These are phyloP conservation scores for Labeo calbasu DNA, from an alignment of 2,797 vertebrate genomes.

Conservation along the genomic window DNA sequence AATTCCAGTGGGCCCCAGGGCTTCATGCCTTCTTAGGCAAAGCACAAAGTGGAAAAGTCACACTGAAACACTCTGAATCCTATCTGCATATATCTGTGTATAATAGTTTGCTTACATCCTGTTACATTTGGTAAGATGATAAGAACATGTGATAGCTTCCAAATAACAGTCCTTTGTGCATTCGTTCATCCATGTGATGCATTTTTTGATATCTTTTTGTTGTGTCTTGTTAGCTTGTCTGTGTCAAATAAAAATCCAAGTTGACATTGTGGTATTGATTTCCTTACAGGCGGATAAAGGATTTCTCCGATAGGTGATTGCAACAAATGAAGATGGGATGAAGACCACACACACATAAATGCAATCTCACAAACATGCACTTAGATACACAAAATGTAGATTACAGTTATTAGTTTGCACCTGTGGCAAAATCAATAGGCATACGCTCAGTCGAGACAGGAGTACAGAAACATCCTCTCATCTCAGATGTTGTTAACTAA, in stretches of 20 bases:
- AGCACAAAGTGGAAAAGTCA: not conserved
- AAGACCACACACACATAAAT: constrained; percentile 32
- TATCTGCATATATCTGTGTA: not conserved
- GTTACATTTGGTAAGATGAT: not conserved
- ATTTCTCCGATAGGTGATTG: constrained; percentile 53
- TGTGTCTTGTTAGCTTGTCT: constrained; percentile 57
- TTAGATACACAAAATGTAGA: constrained; percentile 29
- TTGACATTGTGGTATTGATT: constrained; percentile 70
- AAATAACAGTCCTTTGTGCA: constrained; percentile 1
- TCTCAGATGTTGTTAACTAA: constrained; percentile 31
- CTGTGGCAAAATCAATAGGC: constrained; percentile 58
- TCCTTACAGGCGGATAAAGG: constrained; percentile 65
- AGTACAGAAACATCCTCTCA: constrained; percentile 32
- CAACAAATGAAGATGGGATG: constrained; percentile 38
- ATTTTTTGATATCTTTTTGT: constrained; percentile 39
- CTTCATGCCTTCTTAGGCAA: constrained; percentile 30
- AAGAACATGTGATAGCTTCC: not conserved
- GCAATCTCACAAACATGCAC: not conserved
- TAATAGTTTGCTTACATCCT: constrained; percentile 1
- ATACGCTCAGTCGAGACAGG: constrained; percentile 27
- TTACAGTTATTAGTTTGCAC: constrained; percentile 59
- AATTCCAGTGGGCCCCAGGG: constrained; percentile 1
- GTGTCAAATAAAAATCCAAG: constrained; percentile 65
- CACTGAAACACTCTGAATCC: constrained; percentile 9
- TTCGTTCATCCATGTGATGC: not conserved